A percentile compares a stretch with the other conserved stretches of the same genome.
Conservation (phyloP, 2,113 vertebrate genomes). For the Dolichotis patagonum region DNA sequence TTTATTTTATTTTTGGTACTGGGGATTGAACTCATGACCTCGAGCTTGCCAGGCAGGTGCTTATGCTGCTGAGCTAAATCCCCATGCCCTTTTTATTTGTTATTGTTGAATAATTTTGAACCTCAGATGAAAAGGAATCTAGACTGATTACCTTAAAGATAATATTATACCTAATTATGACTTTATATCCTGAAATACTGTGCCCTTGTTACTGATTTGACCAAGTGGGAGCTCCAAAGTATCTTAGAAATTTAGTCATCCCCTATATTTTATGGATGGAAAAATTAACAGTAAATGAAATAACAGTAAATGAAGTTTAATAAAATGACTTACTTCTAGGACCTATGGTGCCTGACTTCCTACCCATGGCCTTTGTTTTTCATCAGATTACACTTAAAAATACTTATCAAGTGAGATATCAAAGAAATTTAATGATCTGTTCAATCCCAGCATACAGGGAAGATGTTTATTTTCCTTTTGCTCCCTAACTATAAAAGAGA, state of each 20-base stretch:
- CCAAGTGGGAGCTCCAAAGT: background rate
- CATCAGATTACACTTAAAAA: background rate
- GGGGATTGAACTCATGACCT: too few species aligned
- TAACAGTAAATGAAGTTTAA: background rate
- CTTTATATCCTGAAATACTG: background rate
- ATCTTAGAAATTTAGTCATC: background rate
- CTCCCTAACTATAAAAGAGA: background rate
- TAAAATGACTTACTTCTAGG: background rate
- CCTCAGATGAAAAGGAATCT: background rate
- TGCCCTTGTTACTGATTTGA: background rate
- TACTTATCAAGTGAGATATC: background rate
- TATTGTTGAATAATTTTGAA: constrained; percentile 34
- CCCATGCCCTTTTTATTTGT: too few species aligned
- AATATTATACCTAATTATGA: background rate
- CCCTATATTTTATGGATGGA: background rate
- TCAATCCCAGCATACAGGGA: background rate
- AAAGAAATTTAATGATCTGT: background rate
- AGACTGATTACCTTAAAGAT: background rate
- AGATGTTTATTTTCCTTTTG: background rate
- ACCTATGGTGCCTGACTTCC: background rate
- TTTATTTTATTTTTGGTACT: too few species aligned
- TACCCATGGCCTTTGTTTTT: background rate
- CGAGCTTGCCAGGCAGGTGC: too few species aligned
- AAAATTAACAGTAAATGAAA: background rate
- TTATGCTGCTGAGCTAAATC: too few species aligned